These are phyloP conservation scores for Toxonevra muliebris DNA, from an alignment of 2,888 invertebrate species.

Conservation along the genomic window DNA sequence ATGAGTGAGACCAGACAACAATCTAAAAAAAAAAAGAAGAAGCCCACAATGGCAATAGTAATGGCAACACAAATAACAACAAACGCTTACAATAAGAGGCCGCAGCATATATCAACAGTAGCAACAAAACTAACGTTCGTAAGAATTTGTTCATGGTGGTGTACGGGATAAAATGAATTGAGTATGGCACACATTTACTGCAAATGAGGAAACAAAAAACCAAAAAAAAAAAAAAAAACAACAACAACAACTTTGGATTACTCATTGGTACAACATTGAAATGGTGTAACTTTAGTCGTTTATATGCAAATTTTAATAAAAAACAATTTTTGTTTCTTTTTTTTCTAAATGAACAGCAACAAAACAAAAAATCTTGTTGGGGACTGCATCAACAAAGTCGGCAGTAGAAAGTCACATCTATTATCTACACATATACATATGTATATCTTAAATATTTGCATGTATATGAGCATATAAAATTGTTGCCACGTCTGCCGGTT, in stretches of 20 bases:
- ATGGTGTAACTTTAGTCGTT: slow-evolving; percentile 34
- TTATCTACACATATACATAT: no score
- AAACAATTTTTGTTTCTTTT: no score
- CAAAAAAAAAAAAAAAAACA: no score
- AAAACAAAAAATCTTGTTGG: neutral
- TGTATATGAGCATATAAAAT: no score
- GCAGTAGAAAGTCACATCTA: no score
- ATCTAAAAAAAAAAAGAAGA: neutral
- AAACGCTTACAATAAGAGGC: neutral
- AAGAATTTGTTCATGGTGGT: neutral
- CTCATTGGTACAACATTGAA: slow-evolving; percentile 26
- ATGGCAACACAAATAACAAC: slow-evolving; percentile 2
- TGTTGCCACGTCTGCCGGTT: no score
- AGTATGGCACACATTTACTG: neutral
- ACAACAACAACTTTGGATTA: slow-evolving; percentile 12
- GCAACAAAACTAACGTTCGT: neutral
- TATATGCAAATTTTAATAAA: slow-evolving; percentile 30
- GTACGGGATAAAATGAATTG: neutral
- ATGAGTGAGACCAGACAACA: neutral
- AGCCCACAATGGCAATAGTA: neutral
- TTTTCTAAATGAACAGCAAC: neutral
- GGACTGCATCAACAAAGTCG: no score
- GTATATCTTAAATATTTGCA: no score
- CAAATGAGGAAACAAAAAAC: slow-evolving; percentile 6
- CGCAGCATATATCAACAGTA: neutral